Percentiles rank a stretch among this genome's conserved stretches.
Conservation (phyloP, 2,113 vertebrate species). For the Nesospiza acunhae region DNA sequence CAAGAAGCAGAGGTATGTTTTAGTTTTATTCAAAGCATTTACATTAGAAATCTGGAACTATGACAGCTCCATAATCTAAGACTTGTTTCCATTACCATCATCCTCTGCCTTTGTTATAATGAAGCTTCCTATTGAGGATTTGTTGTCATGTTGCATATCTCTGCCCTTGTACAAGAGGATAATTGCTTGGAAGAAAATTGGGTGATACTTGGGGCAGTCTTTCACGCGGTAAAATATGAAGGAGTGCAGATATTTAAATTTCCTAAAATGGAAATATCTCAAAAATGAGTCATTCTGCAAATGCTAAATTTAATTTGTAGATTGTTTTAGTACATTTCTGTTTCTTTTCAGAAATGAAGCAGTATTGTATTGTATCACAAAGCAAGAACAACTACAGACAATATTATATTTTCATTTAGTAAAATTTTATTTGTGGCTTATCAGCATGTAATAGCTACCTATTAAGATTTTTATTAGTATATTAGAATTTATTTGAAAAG, state of each 20-base stretch:
- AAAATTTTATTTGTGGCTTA: neutral
- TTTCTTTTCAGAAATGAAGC: neutral
- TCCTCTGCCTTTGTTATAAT: neutral
- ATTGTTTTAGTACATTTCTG: neutral
- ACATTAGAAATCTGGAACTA: neutral
- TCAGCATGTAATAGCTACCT: neutral
- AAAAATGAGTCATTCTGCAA: neutral
- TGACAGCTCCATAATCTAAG: neutral
- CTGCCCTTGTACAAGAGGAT: neutral
- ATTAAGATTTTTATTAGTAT: neutral
- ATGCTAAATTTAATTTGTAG: neutral
- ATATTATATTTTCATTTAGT: neutral
- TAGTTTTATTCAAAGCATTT: neutral
- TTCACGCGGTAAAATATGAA: neutral
- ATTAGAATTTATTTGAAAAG: neutral
- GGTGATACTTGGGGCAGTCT: neutral
- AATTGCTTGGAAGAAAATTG: neutral
- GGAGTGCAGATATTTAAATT: neutral
- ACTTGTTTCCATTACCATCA: neutral
- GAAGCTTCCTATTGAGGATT: neutral
- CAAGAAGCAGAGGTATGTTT: conserved; percentile 58
- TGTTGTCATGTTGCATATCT: neutral
- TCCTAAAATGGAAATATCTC: neutral
- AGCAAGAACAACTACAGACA: neutral
- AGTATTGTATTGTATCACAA: neutral